Evolutionary conservation across 2,113 vertebrate genomes (phyloP).

Genomic region (Cinclus mexicanus): DNA sequence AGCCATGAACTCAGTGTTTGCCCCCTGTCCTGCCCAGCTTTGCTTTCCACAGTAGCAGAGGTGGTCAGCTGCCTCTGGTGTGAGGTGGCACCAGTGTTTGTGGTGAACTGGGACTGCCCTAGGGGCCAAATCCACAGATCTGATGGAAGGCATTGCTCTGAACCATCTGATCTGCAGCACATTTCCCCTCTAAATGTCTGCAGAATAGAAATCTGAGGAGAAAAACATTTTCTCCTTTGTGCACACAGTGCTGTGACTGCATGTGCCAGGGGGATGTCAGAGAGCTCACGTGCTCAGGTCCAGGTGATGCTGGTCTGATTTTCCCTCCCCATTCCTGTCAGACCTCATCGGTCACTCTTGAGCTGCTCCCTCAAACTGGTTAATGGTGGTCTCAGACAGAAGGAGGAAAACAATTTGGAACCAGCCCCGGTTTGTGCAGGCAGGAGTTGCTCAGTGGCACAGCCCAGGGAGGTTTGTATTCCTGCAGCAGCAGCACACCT

Average conservation of each 20-base stretch:
- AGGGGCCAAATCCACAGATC: not conserved
- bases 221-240: not conserved
- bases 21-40: not conserved
- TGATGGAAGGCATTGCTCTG: not conserved
- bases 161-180: not conserved
- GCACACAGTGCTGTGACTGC: not conserved
- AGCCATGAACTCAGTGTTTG: not conserved
- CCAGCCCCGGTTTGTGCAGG: not conserved
- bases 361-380: not conserved
- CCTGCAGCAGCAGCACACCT: not conserved
- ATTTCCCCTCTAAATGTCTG: not conserved
- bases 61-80: not conserved
- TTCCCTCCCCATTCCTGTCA: not conserved
- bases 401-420: not conserved
- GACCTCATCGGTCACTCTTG: accelerated
- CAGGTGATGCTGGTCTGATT: not conserved
- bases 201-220: not conserved
- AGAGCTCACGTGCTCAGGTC: accelerated
- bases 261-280: not conserved
- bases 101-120: not conserved
- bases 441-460: not conserved
- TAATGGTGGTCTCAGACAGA: not conserved
- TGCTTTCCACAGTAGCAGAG: not conserved
- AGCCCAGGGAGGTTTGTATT: not conserved
- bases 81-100: not conserved